phyloP scores from a whole-genome alignment of 2,888 invertebrate species.

The Sicus ferrugineus region DNA sequence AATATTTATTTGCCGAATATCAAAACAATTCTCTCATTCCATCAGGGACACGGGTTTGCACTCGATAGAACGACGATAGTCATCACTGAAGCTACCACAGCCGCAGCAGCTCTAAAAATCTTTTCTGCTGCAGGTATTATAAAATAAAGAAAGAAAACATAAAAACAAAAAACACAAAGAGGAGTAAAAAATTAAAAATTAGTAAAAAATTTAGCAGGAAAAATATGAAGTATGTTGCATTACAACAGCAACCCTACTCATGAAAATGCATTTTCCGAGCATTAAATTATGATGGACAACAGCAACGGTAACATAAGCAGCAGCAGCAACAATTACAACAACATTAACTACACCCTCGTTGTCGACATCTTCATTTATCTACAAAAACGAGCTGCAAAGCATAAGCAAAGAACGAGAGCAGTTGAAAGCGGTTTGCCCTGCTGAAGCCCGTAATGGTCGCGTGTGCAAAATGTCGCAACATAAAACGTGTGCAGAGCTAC shows the following conservation, averaged over 20 bases:
- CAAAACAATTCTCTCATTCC: no score
- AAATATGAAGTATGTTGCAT: not conserved
- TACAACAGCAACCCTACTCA: not conserved
- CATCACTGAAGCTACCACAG: not conserved
- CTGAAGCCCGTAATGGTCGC: constrained; percentile 1
- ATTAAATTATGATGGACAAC: constrained; percentile 7
- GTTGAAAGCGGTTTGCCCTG: not conserved
- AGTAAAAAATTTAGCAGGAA: not conserved
- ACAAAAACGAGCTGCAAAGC: not conserved
- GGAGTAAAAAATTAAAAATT: not conserved
- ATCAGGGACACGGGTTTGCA: no score
- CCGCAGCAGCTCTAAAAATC: constrained; percentile 31
- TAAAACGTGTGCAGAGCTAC: constrained; percentile 26
- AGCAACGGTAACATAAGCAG: no score
- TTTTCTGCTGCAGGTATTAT: constrained; percentile 35
- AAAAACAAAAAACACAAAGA: not conserved
- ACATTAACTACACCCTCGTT: not conserved
- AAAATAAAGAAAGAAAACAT: not conserved
- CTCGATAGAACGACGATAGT: no score
- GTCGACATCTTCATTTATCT: constrained; percentile 31
- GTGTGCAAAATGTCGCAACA: constrained; percentile 1
- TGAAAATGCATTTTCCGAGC: not conserved
- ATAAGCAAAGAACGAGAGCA: constrained; percentile 3
- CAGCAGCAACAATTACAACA: not conserved
- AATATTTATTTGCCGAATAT: no score